Evolutionary conservation across 2,888 invertebrate genomes (phyloP).

Genomic region (Phortica magna): DNA sequence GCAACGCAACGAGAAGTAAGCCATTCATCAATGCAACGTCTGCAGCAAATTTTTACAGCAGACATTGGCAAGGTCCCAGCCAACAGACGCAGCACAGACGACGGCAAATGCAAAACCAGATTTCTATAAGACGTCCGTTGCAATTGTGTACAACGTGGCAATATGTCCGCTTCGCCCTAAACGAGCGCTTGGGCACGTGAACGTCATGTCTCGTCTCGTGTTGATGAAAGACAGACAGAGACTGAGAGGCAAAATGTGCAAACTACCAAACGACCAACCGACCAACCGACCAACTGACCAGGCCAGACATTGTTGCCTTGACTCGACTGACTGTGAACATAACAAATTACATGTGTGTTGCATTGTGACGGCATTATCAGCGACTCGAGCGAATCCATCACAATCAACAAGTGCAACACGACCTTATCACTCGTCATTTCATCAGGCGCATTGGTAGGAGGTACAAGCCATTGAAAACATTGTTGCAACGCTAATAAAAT

Average conservation of each 20-base stretch:
- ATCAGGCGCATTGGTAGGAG: neutral
- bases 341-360: slow-evolving; percentile 66
- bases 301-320: neutral
- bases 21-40: slow-evolving; percentile 26
- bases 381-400: slow-evolving; percentile 60
- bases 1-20: slow-evolving; percentile 59
- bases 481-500: neutral
- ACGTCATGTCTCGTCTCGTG: neutral
- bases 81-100: slow-evolving; percentile 37
- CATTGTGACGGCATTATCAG: slow-evolving; percentile 70
- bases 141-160: slow-evolving; percentile 64
- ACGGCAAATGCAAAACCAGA: slow-evolving; percentile 42
- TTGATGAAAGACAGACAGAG: neutral
- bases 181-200: slow-evolving; percentile 36
- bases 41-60: slow-evolving; percentile 7
- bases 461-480: neutral
- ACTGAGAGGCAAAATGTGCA: slow-evolving; percentile 12
- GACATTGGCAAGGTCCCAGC: slow-evolving; percentile 10
- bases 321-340: slow-evolving; percentile 57
- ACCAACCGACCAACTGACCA: slow-evolving; percentile 44
- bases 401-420: slow-evolving; percentile 58
- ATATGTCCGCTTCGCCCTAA: slow-evolving; percentile 60
- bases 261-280: slow-evolving; percentile 15
- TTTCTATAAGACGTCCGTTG: neutral
- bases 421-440: neutral